These are phyloP conservation scores for Gymnobelideus leadbeateri DNA, from an alignment of 2,113 vertebrate species.

Conservation along the genomic window DNA sequence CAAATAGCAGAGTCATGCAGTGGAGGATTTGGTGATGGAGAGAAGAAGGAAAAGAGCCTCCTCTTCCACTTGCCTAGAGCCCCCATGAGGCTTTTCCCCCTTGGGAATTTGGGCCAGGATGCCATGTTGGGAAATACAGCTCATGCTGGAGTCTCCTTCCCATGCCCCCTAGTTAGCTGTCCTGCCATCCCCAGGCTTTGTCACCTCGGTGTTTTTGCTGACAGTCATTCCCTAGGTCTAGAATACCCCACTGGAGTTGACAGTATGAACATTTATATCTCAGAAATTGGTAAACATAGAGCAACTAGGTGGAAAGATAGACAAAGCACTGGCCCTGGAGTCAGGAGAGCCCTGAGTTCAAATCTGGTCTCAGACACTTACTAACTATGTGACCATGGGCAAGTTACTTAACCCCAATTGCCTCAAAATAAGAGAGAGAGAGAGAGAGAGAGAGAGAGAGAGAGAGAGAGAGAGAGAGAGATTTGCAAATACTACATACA, in stretches of 20 bases:
- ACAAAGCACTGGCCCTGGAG: neutral
- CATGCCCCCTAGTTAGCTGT: neutral
- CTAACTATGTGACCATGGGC: neutral
- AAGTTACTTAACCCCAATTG: neutral
- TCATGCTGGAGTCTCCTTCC: neutral
- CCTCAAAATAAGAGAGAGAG: too few relatives aligned
- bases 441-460: too few relatives aligned
- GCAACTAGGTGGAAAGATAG: neutral
- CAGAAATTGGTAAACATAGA: neutral
- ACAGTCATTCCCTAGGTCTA: neutral
- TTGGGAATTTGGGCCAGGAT: neutral
- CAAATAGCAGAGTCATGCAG: neutral
- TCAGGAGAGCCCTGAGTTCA: neutral
- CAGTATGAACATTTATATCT: neutral
- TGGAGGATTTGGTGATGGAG: neutral
- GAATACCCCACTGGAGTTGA: neutral
- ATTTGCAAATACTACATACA: too few relatives aligned
- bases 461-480: too few relatives aligned
- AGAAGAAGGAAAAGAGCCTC: neutral
- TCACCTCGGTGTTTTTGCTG: neutral
- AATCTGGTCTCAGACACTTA: neutral
- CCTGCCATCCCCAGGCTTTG: neutral
- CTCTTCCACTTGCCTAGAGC: neutral
- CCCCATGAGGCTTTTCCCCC: neutral
- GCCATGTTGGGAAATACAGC: neutral